Evolutionary conservation across 2,888 invertebrate genomes (phyloP), one percentile per base, ranked within the genome.

Genomic region (Campoletis raptor): DNA sequence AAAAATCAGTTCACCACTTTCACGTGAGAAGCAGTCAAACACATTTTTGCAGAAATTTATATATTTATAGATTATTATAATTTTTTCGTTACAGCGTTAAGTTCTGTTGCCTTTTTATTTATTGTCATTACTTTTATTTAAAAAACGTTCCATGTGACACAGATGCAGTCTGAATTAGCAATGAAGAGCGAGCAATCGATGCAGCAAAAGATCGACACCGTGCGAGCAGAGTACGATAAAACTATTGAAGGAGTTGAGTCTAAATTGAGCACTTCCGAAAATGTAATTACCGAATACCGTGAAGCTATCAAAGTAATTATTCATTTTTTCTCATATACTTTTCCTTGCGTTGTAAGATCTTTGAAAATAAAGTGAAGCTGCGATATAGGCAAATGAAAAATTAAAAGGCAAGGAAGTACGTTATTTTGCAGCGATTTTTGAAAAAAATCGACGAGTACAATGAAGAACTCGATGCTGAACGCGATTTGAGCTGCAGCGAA

Each of bases 261-360:
- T 18, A 84, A 88, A 70, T 72, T 89, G 12, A 79, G 57, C 12
- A 57, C 61, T 36, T 85, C 83, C 24, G 83, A 89, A 74, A 87
- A 84, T 76, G 42, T 57, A 40, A 83, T 61, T 24, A 42, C 57
- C 10, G 86, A 89, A 83, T 89, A 88, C 77, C 61, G 67, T 52
- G 80, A 42, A 48, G 88, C 89, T 18, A 86, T 89, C 73, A 87
- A 87, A 67, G 89, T 89, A 86, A 83, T 48, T 24, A 45, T n/a
- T 7, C 69, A 74, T 48, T 36, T n/a, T 52, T 21, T 74, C 10
- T 18, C 48, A 3, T 18, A 8, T 15, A 21, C 52, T 69, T 18
- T 69, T 18, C 15, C 5, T 24, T 40, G 37, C 18, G 8, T 36
- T 30, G 2, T 21, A 48, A 12, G 36, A 10, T 36, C 36, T 2